Evolutionary conservation across 2,888 invertebrate genomes (phyloP).

Genomic region (Drosophila paracracens): DNA sequence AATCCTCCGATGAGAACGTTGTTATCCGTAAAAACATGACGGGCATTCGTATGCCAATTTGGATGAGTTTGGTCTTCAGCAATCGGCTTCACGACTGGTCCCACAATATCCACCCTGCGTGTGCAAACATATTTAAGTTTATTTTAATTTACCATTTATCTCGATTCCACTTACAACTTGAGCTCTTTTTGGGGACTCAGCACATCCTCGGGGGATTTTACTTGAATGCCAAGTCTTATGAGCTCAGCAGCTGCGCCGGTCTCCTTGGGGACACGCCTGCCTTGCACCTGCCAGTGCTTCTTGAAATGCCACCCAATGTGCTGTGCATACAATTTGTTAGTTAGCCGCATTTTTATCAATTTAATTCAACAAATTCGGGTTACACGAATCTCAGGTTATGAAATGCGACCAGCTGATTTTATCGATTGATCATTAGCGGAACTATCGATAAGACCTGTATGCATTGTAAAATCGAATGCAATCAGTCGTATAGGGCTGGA

Average conservation of each 20-base stretch:
- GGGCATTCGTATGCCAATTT: conserved; percentile 88
- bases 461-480: background rate
- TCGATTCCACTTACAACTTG: conserved; percentile 31
- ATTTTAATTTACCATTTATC: background rate
- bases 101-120: conserved; percentile 56
- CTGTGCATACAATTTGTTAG: conserved; percentile 88
- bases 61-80: conserved; percentile 88
- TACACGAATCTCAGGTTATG: conserved; percentile 46
- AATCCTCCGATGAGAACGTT: conserved; percentile 90
- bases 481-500: background rate
- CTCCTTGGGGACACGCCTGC: conserved; percentile 87
- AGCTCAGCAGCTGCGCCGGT: conserved; percentile 87
- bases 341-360: conserved; percentile 87
- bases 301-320: conserved; percentile 91
- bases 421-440: background rate
- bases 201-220: conserved; percentile 88
- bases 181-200: conserved; percentile 83
- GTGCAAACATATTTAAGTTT: background rate
- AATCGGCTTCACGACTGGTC: conserved; percentile 62
- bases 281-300: conserved; percentile 90
- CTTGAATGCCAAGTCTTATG: conserved; percentile 86
- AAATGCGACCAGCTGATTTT: conserved; percentile 43
- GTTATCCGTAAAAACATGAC: conserved; percentile 87
- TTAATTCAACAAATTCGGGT: conserved; percentile 3
- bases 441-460: background rate